Evolutionary conservation across 2,113 vertebrate genomes (phyloP), one percentile per base, ranked within the genome.

Genomic region (Leptobrachium ailaonicum): DNA sequence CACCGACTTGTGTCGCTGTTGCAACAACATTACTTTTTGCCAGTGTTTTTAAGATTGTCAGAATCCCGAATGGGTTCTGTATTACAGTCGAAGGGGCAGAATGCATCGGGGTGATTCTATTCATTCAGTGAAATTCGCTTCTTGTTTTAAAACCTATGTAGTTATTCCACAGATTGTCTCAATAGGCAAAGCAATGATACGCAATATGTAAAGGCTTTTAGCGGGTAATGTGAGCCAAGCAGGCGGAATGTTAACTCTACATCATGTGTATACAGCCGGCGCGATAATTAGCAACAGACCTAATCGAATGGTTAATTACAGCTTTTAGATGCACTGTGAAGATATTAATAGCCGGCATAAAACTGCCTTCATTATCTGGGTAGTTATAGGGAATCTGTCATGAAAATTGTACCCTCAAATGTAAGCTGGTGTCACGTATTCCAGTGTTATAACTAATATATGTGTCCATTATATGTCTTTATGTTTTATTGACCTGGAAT

Each of bases 231-330:
- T 67, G 50, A 80, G 71, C 78, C 53, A 60, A 68, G 63, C 45
- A 74, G 68, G 44, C 68, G 45, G 68, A n/a, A 47, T 71, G 68
- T 20, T 71, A 71, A 71, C 68, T n/a, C 11, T 42, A 43, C 69
- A 54, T 80, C 41, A 42, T 80, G 78, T 80, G 78, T 80, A 74
- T 73, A 80, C 50, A 74, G 78, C 50, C 67, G 66, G 50, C 53
- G 11, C n/a, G 62, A 80, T 80, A 80, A 80, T 80, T 80, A 80
- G 71, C 63, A 80, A 80, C 42, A 67, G 78, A 80, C 66, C 78
- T 74, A 80, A 80, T 80, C 64, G 63, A 80, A 80, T 80, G 78
- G 78, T 73, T 80, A 80, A 80, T 80, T 80, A 71, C 78, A 80
- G 78, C 71, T 80, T 80, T 80, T 80, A 80, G 78, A 80, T 80